Percentiles rank a stretch among this genome's conserved stretches.
Conservation (phyloP, 2,113 vertebrate genomes). For the Eurystomus gularis region DNA sequence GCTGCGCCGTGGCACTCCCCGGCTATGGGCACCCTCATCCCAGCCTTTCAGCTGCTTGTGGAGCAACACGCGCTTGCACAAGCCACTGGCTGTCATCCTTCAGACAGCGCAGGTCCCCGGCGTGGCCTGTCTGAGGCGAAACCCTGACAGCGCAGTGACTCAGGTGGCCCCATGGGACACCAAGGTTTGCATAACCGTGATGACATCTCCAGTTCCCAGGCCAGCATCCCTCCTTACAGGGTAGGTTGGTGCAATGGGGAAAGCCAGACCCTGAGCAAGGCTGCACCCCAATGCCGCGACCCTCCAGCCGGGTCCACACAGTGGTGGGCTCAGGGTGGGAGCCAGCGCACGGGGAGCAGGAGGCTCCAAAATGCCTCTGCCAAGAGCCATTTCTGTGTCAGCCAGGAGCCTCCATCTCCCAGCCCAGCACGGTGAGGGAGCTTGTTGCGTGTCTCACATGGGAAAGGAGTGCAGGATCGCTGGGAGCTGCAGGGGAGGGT, state of each 20-base stretch:
- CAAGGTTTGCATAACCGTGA: not conserved
- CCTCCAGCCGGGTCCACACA: rapidly evolving
- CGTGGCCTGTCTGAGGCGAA: not conserved
- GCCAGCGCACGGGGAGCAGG: not conserved
- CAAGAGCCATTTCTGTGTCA: not conserved
- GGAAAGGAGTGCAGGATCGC: not conserved
- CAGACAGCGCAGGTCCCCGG: not conserved
- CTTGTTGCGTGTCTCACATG: rapidly evolving
- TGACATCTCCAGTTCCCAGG: not conserved
- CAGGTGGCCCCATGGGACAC: not conserved
- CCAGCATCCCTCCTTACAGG: not conserved
- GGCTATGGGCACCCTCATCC: not conserved
- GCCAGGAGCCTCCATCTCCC: rapidly evolving
- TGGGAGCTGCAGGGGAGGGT: not conserved
- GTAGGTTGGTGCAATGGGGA: rapidly evolving
- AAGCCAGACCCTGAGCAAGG: not conserved
- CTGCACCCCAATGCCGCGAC: not conserved
- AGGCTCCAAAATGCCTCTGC: not conserved
- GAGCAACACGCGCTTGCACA: not conserved
- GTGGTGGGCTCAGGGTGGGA: not conserved
- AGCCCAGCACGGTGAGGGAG: rapidly evolving
- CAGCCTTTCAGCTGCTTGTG: not conserved
- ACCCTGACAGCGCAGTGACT: not conserved
- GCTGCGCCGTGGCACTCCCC: not conserved
- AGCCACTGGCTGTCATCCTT: not conserved